These are phyloP conservation scores for Drosophila bipectinata DNA, from an alignment of 1,140 invertebrate species.

Conservation along the genomic window DNA sequence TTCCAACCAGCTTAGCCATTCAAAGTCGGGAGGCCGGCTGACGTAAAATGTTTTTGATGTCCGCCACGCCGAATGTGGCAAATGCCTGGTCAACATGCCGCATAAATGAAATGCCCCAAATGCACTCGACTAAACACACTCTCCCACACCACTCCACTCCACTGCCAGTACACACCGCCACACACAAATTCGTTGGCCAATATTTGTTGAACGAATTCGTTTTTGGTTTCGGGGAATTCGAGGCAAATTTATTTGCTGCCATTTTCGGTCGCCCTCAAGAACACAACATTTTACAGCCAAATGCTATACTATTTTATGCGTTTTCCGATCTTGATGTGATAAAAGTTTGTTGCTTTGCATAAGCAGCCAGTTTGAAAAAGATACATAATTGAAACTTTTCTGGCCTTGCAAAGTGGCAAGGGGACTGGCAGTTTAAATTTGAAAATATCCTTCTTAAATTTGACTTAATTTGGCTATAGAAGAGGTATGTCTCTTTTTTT, in stretches of 20 bases:
- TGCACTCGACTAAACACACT: constrained; percentile 74
- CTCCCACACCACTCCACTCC: neutral
- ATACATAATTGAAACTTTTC: neutral
- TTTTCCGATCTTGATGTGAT: constrained; percentile 22
- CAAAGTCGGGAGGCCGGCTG: constrained; percentile 24
- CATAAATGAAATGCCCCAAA: constrained; percentile 76
- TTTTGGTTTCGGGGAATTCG: constrained; percentile 32
- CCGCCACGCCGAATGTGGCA: constrained; percentile 55
- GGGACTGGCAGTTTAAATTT: neutral
- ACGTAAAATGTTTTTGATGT: constrained; percentile 62
- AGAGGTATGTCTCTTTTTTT: constrained; percentile 4
- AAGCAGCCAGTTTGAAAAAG: constrained; percentile 19
- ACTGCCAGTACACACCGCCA: constrained; percentile 6
- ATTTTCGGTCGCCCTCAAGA: constrained; percentile 35
- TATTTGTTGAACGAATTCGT: constrained; percentile 43
- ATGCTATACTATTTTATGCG: constrained; percentile 20
- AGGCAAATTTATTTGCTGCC: constrained; percentile 47
- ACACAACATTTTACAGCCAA: constrained; percentile 24
- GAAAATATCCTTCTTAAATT: neutral
- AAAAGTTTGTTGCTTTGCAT: constrained; percentile 31
- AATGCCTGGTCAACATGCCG: constrained; percentile 62
- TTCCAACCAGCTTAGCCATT: constrained; percentile 47
- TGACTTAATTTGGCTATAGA: neutral
- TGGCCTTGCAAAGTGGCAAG: neutral
- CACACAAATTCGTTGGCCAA: constrained; percentile 21